Evolutionary conservation across 2,797 vertebrate species (phyloP).

Genomic region (Glyptemys insculpta): DNA sequence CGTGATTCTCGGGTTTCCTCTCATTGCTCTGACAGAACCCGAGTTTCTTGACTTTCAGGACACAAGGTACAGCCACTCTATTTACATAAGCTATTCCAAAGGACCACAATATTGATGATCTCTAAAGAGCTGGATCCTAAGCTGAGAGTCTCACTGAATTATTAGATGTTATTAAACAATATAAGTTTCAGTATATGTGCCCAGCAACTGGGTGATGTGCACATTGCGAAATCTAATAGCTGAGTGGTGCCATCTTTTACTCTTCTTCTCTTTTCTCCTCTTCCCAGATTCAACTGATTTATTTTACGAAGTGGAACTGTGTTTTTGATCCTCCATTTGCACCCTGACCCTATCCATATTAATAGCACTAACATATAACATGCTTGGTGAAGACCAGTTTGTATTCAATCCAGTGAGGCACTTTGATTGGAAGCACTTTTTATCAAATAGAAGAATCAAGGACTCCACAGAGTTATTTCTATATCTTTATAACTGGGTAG

Average conservation of each 20-base stretch:
- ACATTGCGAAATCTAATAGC: neutral
- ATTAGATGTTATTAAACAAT: neutral
- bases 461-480: neutral
- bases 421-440: neutral
- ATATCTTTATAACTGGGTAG: neutral
- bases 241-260: neutral
- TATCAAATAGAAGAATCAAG: neutral
- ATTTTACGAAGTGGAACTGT: neutral
- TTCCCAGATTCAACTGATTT: neutral
- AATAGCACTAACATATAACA: neutral
- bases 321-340: neutral
- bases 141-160: neutral
- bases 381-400: neutral
- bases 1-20: neutral
- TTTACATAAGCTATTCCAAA: neutral
- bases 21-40: neutral
- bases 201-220: neutral
- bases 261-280: neutral
- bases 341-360: fast-evolving
- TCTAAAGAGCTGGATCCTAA: neutral
- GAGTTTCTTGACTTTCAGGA: neutral
- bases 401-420: neutral
- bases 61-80: neutral
- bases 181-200: neutral
- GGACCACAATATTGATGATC: neutral